Conservation (phyloP, 2,797 vertebrate species). For the Xenentodon cancila region DNA sequence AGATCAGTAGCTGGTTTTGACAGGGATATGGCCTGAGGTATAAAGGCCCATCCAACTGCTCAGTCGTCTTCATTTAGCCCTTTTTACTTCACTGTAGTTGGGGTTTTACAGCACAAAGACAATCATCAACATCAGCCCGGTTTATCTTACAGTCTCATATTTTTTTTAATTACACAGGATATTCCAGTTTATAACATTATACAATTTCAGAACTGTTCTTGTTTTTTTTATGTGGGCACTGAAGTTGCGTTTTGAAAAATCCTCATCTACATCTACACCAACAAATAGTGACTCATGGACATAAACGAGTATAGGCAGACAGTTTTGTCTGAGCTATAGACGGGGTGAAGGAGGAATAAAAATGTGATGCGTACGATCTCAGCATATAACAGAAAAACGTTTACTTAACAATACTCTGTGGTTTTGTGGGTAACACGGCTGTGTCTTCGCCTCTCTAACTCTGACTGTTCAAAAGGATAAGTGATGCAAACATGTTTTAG, state of each 20-base stretch:
- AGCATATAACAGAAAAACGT: constrained; percentile 24
- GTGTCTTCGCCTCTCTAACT: constrained; percentile 15
- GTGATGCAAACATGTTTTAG: constrained; percentile 27
- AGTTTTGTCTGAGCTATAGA: constrained; percentile 6
- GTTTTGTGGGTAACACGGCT: constrained; percentile 32
- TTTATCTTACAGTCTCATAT: constrained; percentile 9
- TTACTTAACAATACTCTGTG: constrained; percentile 30
- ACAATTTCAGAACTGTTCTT: neutral
- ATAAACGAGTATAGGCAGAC: constrained; percentile 2
- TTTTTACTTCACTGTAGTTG: neutral
- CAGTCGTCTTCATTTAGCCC: no score
- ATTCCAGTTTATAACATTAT: constrained; percentile 6
- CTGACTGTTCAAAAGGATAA: constrained; percentile 22
- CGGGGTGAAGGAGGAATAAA: constrained; percentile 5
- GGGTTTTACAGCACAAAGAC: constrained; percentile 26
- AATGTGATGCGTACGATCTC: constrained; percentile 17
- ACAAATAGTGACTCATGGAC: constrained; percentile 9
- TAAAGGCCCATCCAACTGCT: no score
- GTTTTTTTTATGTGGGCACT: neutral
- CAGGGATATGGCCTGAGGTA: no score
- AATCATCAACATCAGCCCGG: constrained; percentile 26
- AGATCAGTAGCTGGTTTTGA: no score
- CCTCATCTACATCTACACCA: neutral
- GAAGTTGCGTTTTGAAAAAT: constrained; percentile 8
- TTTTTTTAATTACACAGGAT: constrained; percentile 21